Percentiles rank a stretch among this genome's conserved stretches.
Conservation (phyloP, 2,113 vertebrate species). For the Oreochromis niloticus region DNA sequence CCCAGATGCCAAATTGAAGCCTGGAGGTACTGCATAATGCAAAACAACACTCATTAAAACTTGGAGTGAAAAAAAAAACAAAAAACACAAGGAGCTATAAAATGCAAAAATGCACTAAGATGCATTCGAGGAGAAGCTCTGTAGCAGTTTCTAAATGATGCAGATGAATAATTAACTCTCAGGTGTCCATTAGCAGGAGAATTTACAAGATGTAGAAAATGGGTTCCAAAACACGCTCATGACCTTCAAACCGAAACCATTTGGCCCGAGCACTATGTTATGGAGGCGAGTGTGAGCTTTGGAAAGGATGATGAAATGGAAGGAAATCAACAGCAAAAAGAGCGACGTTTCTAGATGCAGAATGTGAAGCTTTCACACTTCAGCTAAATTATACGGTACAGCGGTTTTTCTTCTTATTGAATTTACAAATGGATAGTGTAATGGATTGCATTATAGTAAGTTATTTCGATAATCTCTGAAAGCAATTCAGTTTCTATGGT, state of each 20-base stretch:
- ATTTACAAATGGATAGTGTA: neutral
- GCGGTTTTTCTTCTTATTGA: neutral
- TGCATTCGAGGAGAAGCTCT: constrained; percentile 41
- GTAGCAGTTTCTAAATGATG: constrained; percentile 14
- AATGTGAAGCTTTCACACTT: neutral
- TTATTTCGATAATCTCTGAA: neutral
- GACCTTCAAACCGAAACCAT: constrained; percentile 13
- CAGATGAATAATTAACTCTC: constrained; percentile 54
- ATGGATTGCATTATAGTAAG: neutral
- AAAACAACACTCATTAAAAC: constrained; percentile 67
- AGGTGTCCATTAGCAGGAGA: constrained; percentile 48
- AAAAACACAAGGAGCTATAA: constrained; percentile 39
- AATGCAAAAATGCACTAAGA: constrained; percentile 48
- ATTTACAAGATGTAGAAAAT: constrained; percentile 38
- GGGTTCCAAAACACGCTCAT: neutral
- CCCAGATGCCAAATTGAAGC: constrained; percentile 67
- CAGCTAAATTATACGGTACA: neutral
- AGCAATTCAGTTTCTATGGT: neutral
- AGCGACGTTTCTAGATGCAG: neutral
- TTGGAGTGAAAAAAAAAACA: constrained; percentile 12
- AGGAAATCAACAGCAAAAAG: neutral
- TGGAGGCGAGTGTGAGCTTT: neutral
- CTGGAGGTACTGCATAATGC: constrained; percentile 61
- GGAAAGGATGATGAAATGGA: neutral
- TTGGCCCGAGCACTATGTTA: neutral